Conservation (phyloP, 92 coral and sea anemone genomes). For the Epizoanthus scotinus region DNA sequence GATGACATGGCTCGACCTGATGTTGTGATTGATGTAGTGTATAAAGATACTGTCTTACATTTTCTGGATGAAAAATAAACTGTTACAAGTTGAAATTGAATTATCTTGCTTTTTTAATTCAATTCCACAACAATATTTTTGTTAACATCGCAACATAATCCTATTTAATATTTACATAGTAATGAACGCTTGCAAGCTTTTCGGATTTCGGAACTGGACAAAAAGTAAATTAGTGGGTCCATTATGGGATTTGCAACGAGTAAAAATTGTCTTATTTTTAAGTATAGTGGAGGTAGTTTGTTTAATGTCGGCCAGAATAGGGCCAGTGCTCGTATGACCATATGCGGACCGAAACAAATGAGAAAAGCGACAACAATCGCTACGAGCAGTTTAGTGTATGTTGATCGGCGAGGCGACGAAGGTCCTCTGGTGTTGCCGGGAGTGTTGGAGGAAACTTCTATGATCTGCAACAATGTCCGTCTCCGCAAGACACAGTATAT, state of each 20-base stretch:
- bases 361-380: background rate
- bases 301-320: background rate
- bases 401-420: background rate
- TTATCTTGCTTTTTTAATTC: too few species aligned
- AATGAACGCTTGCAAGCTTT: background rate
- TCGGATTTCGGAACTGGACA: constrained; percentile 21
- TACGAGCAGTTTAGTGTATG: background rate
- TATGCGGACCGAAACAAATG: background rate
- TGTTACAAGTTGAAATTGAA: too few species aligned
- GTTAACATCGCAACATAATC: too few species aligned
- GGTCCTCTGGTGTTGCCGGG: background rate
- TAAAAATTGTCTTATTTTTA: background rate
- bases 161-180: too few species aligned
- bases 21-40: too few species aligned
- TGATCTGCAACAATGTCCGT: background rate
- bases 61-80: too few species aligned
- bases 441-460: background rate
- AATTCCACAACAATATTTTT: too few species aligned
- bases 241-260: background rate
- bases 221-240: constrained; percentile 20
- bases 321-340: background rate
- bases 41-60: too few species aligned
- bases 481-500: background rate
- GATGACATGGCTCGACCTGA: too few species aligned
- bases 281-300: background rate